These are phyloP conservation scores for Holotrichia oblita DNA, from an alignment of 1,140 invertebrate genomes.

Conservation along the genomic window DNA sequence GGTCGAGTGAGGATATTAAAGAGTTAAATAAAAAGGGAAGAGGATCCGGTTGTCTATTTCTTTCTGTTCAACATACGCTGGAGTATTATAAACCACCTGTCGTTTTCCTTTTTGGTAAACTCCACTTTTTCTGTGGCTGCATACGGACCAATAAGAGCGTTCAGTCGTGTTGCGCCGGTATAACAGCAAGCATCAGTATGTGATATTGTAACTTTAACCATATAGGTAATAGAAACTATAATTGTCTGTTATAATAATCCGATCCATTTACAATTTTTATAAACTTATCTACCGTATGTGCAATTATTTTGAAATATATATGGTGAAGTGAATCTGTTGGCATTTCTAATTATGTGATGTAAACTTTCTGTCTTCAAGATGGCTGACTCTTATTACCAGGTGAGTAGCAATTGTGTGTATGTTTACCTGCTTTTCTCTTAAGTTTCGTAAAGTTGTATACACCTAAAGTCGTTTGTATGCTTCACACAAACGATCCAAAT, in stretches of 20 bases:
- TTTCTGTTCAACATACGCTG: background rate
- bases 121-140: slow-evolving; percentile 27
- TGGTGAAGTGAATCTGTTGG: slow-evolving; percentile 10
- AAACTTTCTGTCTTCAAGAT: slow-evolving; percentile 61
- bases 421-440: slow-evolving; percentile 29
- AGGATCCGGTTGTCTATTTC: background rate
- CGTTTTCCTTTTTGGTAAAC: slow-evolving; percentile 40
- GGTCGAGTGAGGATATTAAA: background rate
- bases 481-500: background rate
- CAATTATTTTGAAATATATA: slow-evolving; percentile 1
- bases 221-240: background rate
- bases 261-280: slow-evolving; percentile 2
- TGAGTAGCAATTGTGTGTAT: slow-evolving; percentile 58
- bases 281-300: slow-evolving; percentile 13
- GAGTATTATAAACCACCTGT: slow-evolving; percentile 25
- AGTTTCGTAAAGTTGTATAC: background rate
- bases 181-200: slow-evolving; percentile 47
- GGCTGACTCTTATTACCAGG: slow-evolving; percentile 70
- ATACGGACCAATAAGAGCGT: slow-evolving; percentile 25
- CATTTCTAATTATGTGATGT: slow-evolving; percentile 46
- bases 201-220: slow-evolving; percentile 44
- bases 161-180: slow-evolving; percentile 48
- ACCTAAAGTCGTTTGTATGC: background rate
- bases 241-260: background rate
- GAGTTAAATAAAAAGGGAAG: background rate